Evolutionary conservation across 23 tunicate species (phyloP).

Genomic region (Ciona savignyi): DNA sequence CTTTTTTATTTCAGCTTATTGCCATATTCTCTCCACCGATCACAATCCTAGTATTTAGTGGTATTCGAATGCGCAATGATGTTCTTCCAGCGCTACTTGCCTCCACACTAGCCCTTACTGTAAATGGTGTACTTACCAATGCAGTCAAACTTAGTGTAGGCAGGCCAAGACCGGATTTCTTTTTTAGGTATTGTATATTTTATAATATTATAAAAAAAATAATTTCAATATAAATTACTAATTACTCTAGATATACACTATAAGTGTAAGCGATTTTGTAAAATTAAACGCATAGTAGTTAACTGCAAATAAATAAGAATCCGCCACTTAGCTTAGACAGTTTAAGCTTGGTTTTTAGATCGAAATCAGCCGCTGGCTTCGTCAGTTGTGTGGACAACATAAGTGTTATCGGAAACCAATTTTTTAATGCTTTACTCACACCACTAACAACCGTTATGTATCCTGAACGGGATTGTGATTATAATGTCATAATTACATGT

Average conservation of each 20-base stretch:
- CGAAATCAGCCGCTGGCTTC: no score
- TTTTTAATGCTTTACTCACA: no score
- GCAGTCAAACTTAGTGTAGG: slow-evolving; percentile 74
- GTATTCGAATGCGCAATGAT: slow-evolving; percentile 14
- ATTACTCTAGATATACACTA: neutral
- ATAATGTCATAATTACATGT: no score
- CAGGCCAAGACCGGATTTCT: slow-evolving; percentile 96
- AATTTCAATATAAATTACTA: neutral
- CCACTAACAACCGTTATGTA: no score
- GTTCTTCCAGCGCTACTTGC: slow-evolving; percentile 35
- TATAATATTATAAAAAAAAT: neutral
- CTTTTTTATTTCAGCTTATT: slow-evolving; percentile 24
- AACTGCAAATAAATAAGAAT: no score
- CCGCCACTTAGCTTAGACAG: no score
- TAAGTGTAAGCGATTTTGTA: no score
- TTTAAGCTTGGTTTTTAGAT: no score
- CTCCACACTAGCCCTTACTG: slow-evolving; percentile 28
- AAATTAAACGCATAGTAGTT: no score
- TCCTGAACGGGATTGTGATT: no score
- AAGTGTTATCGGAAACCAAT: no score
- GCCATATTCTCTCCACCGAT: slow-evolving; percentile 29
- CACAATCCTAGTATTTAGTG: slow-evolving; percentile 30
- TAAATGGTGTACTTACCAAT: slow-evolving; percentile 79
- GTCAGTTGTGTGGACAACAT: no score
- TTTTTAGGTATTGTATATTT: slow-evolving; percentile 20